Percentiles rank a stretch among this genome's conserved stretches.
These are phyloP conservation scores for Agrotis puta DNA, from an alignment of 2,888 invertebrate genomes.

Conservation along the genomic window DNA sequence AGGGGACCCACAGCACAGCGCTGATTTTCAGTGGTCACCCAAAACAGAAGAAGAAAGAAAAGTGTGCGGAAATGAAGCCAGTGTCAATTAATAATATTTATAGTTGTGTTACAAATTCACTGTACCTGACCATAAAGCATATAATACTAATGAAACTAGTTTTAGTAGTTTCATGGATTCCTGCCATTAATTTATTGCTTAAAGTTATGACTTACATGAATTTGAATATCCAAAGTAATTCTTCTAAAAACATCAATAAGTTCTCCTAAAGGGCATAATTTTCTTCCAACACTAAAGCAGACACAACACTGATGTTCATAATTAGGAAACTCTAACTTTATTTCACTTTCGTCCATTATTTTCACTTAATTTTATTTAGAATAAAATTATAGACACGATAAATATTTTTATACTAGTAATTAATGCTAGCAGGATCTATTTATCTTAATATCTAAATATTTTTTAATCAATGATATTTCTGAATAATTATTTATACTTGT, in stretches of 20 bases:
- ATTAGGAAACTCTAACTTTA: slow-evolving; percentile 56
- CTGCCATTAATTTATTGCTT: too few relatives aligned
- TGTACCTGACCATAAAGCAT: too few relatives aligned
- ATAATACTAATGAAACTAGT: too few relatives aligned
- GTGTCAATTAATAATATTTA: too few relatives aligned
- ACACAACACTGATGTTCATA: slow-evolving; percentile 46
- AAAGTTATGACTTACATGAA: slow-evolving; percentile 51
- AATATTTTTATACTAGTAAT: neutral
- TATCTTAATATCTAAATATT: neutral
- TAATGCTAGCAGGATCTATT: neutral
- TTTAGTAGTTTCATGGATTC: too few relatives aligned
- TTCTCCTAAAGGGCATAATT: slow-evolving; percentile 40
- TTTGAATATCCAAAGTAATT: slow-evolving; percentile 38
- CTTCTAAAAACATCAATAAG: slow-evolving; percentile 50
- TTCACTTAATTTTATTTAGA: neutral
- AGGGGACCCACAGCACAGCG: too few relatives aligned
- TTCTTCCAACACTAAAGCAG: slow-evolving; percentile 63
- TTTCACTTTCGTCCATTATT: slow-evolving; percentile 56
- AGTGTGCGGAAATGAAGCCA: too few relatives aligned
- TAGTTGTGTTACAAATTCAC: too few relatives aligned
- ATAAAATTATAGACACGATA: neutral
- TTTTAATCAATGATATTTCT: neutral
- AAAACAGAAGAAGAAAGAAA: too few relatives aligned
- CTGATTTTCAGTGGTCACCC: too few relatives aligned
- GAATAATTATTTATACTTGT: neutral